Percentiles rank a stretch among this genome's conserved stretches.
These are phyloP conservation scores for Campaea margaritaria DNA, from an alignment of 2,888 invertebrate species.

Conservation along the genomic window DNA sequence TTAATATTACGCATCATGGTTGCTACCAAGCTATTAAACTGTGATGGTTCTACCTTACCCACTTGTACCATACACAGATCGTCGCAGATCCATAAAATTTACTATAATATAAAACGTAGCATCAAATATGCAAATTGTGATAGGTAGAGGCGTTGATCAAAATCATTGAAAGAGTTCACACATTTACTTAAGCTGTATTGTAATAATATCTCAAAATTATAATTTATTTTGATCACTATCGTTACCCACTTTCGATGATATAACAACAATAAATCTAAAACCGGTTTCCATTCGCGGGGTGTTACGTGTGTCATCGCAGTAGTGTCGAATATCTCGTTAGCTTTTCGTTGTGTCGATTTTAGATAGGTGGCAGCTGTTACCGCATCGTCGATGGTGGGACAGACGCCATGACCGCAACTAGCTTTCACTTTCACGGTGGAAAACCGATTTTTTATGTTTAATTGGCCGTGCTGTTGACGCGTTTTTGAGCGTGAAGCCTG, in stretches of 20 bases:
- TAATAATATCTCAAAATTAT: too few relatives aligned
- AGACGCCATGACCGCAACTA: conserved; percentile 43
- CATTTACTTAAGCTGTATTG: neutral
- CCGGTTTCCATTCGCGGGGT: conserved; percentile 49
- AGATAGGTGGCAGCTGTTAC: conserved; percentile 43
- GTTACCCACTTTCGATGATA: conserved; percentile 37
- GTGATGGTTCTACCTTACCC: too few relatives aligned
- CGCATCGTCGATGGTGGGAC: conserved; percentile 50
- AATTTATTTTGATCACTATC: conserved; percentile 24
- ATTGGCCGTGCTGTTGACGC: conserved; percentile 32
- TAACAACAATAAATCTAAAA: conserved; percentile 35
- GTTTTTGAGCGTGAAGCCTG: conserved; percentile 10
- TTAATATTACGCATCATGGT: neutral
- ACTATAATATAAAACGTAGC: too few relatives aligned
- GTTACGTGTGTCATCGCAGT: conserved; percentile 65
- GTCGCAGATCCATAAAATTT: too few relatives aligned
- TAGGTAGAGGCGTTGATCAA: too few relatives aligned
- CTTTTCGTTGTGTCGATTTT: conserved; percentile 16
- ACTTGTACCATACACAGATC: too few relatives aligned
- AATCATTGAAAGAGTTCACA: too few relatives aligned
- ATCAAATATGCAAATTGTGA: too few relatives aligned
- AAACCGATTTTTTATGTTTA: conserved; percentile 35
- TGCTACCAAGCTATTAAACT: neutral
- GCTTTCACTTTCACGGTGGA: conserved; percentile 57
- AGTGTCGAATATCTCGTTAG: conserved; percentile 35